Evolutionary conservation across 2,797 vertebrate species (phyloP), one percentile per base, ranked within the genome.

Genomic region (Pterois miles): DNA sequence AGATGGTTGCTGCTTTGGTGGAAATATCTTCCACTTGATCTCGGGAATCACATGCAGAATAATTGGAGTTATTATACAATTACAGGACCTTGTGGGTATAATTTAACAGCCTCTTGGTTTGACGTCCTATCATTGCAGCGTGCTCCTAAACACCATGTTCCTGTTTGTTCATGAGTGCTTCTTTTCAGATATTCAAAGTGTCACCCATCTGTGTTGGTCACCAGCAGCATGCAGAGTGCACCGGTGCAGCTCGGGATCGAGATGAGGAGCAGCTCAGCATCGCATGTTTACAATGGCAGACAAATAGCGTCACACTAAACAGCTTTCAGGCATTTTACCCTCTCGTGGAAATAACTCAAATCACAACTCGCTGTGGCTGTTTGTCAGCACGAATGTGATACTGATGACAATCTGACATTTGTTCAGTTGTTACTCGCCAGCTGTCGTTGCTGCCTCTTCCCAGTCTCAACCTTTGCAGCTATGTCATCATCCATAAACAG

Each of bases 1-100:
- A 78, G 56, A 73, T 27, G 10, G 10, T 68, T 73, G 29, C 2
- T 34, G 56, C 62, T 65, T n/a, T 48, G 57, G 56, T 74, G n/a
- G 68, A 87, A 84, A 82, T 78, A 72, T 83, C 52, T 87, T 71
- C 36, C 48, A 57, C 70, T 74, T 76, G 31, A 82, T 80, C 52
- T 66, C 33, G 38, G 64, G 58, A 83, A 71, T 76, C 33, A 13
- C 33, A 16, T 64, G 48, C 36, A n/a, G 56, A 71, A 78, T 57
- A 18, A 69, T 25, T 22, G 13, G 12, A 52, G 33, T 68, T 74
- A 13, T 79, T 71, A 16, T 64, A 54, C 38, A 72, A 60, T 81
- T 71, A 68, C 27, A 40, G 56, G 4, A 53, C 25, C 56, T 27
- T 66, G 38, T n/a, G 59, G 36, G 14, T 34, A 1, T 40, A 33